A percentile compares a stretch with the other conserved stretches of the same genome.
Evolutionary conservation across 2,113 vertebrate species (phyloP).

Genomic region (Rhinogobius similis): DNA sequence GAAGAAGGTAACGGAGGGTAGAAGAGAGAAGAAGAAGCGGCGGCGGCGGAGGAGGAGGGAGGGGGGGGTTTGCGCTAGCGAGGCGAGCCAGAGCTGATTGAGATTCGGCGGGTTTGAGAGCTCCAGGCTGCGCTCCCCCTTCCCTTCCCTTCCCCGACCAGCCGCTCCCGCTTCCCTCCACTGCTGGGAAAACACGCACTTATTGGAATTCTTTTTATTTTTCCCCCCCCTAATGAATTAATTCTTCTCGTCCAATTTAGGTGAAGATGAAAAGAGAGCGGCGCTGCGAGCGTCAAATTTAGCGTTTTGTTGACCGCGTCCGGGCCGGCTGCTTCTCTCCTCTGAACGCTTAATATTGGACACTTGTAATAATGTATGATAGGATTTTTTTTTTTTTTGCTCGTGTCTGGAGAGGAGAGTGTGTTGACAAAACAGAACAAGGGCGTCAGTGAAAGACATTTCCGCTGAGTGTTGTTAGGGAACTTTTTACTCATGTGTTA

Average conservation of each 20-base stretch:
- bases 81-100: constrained; percentile 75
- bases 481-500: constrained; percentile 39
- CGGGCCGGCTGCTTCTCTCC: constrained; percentile 35
- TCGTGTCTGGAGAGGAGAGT: constrained; percentile 18
- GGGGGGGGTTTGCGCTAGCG: not conserved
- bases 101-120: constrained; percentile 73
- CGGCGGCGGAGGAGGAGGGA: too few relatives aligned
- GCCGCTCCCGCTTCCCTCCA: constrained; percentile 30
- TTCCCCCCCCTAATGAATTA: constrained; percentile 62
- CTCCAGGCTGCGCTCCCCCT: constrained; percentile 50
- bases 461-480: constrained; percentile 29
- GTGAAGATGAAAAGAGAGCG: constrained; percentile 70
- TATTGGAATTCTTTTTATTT: constrained; percentile 70
- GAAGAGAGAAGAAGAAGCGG: not conserved
- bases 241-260: constrained; percentile 76
- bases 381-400: constrained; percentile 11
- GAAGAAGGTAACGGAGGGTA: constrained; percentile 31
- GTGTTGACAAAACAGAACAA: constrained; percentile 45
- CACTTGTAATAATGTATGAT: constrained; percentile 52
- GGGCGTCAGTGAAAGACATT: constrained; percentile 29
- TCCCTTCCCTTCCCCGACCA: not conserved
- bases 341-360: constrained; percentile 55
- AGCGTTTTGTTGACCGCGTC: constrained; percentile 69
- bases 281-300: constrained; percentile 62
- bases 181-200: constrained; percentile 59